A percentile compares a stretch with the other conserved stretches of the same genome.
Evolutionary conservation across 1,140 invertebrate species (phyloP).

Genomic region (Anoplolepis gracilipes): DNA sequence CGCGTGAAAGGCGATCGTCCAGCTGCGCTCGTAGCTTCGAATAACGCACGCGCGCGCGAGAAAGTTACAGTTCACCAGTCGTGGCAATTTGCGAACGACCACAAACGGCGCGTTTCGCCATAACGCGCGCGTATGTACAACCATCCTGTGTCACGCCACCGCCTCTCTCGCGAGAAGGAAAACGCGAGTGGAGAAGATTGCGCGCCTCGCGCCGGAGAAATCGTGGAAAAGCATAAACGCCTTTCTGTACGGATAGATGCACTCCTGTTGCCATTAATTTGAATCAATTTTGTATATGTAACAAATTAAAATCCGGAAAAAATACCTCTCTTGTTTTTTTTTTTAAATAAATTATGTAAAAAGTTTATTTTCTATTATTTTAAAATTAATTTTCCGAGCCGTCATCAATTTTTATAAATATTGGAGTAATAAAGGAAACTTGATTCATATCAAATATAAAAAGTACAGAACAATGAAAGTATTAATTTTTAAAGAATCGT

Average conservation of each 20-base stretch:
- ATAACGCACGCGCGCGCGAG: constrained; percentile 65
- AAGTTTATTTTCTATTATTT: not conserved
- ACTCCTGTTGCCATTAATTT: not conserved
- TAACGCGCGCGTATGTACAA: constrained; percentile 23
- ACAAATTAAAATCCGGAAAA: not conserved
- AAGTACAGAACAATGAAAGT: not conserved
- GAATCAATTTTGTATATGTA: not conserved
- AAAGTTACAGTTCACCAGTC: constrained; percentile 67
- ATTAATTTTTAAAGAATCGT: not conserved
- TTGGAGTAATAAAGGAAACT: not conserved
- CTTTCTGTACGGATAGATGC: constrained; percentile 4
- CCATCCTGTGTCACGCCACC: constrained; percentile 51
- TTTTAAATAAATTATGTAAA: not conserved
- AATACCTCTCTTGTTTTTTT: not conserved
- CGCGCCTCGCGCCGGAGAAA: constrained; percentile 45
- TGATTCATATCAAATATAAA: not conserved
- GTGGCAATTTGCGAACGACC: constrained; percentile 58
- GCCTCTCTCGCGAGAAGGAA: constrained; percentile 45
- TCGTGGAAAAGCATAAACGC: constrained; percentile 52
- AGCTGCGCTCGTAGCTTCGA: constrained; percentile 56
- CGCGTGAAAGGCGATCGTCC: constrained; percentile 77
- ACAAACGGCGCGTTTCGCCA: constrained; percentile 63
- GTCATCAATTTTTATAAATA: not conserved
- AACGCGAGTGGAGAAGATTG: constrained; percentile 27
- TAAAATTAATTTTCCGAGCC: not conserved